Evolutionary conservation across 2,113 vertebrate species (phyloP).

Genomic region (Onychostruthus taczanowskii): DNA sequence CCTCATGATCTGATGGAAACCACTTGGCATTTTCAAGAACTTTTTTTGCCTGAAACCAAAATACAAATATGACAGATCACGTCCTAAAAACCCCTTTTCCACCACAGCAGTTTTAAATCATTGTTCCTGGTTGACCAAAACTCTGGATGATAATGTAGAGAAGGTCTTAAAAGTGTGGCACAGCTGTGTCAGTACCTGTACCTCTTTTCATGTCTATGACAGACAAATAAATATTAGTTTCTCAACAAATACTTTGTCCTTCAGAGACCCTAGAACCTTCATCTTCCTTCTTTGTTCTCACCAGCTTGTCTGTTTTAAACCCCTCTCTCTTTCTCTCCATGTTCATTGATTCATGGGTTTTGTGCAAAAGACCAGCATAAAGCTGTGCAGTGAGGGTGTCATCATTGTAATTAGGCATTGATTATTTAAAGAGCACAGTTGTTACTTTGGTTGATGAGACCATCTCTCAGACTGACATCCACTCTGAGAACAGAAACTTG

Average conservation of each 20-base stretch:
- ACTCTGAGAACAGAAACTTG: conserved; percentile 8
- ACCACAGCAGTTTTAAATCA: neutral
- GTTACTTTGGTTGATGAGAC: conserved; percentile 40
- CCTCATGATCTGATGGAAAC: neutral
- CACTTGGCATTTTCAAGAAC: neutral
- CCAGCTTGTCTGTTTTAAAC: neutral
- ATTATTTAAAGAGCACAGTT: conserved; percentile 51
- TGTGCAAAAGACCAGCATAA: neutral
- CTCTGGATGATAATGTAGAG: neutral
- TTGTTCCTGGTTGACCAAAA: neutral
- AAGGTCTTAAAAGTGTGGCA: neutral
- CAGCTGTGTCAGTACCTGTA: neutral
- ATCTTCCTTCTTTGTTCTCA: neutral
- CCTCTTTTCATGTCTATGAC: neutral
- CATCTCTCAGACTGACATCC: conserved; percentile 28
- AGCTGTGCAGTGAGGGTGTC: neutral
- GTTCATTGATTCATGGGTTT: neutral
- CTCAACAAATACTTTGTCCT: neutral
- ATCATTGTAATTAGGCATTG: conserved; percentile 32
- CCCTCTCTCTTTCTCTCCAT: neutral
- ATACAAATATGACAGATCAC: neutral
- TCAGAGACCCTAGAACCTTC: neutral
- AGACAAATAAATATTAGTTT: neutral
- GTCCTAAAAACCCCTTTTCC: neutral
- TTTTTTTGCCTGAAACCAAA: neutral